phyloP scores from a whole-genome alignment of 2,888 invertebrate genomes.

The Apoda limacodes region DNA sequence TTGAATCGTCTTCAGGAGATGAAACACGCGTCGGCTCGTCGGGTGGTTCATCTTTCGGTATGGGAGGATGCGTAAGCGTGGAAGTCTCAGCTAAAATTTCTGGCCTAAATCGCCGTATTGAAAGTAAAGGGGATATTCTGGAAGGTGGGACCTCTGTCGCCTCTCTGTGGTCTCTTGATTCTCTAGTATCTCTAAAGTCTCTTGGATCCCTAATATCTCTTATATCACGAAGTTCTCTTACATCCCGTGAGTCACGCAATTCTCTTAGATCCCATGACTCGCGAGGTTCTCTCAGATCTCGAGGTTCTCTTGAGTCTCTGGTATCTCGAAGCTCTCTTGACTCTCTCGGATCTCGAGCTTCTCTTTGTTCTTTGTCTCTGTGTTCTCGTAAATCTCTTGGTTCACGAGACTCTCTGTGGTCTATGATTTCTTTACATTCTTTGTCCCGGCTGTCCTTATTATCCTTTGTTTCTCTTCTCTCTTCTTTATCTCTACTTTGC shows the following conservation, averaged over 20 bases:
- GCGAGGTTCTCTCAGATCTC: constrained; percentile 35
- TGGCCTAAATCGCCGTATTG: constrained; percentile 55
- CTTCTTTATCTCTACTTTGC: constrained; percentile 49
- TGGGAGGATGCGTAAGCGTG: constrained; percentile 56
- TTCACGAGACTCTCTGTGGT: constrained; percentile 53
- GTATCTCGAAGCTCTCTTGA: constrained; percentile 35
- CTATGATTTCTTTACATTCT: constrained; percentile 47
- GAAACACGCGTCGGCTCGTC: constrained; percentile 65
- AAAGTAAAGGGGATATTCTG: constrained; percentile 59
- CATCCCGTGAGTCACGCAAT: constrained; percentile 30
- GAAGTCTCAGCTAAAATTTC: constrained; percentile 46
- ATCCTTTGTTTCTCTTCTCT: constrained; percentile 45
- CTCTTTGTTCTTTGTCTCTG: constrained; percentile 44
- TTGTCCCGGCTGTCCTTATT: constrained; percentile 41
- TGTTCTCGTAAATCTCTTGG: constrained; percentile 40
- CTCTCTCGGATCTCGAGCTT: constrained; percentile 34
- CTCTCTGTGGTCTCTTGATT: constrained; percentile 45
- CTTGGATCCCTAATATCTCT: constrained; percentile 32
- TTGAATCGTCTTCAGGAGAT: constrained; percentile 70
- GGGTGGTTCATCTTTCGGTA: constrained; percentile 66
- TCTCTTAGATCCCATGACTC: constrained; percentile 41
- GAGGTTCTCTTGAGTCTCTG: constrained; percentile 33
- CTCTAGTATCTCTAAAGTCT: constrained; percentile 45
- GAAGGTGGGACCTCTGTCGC: constrained; percentile 57
- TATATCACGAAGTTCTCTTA: constrained; percentile 26